These are phyloP conservation scores for Dipodomys spectabilis DNA, from an alignment of 2,113 vertebrate genomes.

Conservation along the genomic window DNA sequence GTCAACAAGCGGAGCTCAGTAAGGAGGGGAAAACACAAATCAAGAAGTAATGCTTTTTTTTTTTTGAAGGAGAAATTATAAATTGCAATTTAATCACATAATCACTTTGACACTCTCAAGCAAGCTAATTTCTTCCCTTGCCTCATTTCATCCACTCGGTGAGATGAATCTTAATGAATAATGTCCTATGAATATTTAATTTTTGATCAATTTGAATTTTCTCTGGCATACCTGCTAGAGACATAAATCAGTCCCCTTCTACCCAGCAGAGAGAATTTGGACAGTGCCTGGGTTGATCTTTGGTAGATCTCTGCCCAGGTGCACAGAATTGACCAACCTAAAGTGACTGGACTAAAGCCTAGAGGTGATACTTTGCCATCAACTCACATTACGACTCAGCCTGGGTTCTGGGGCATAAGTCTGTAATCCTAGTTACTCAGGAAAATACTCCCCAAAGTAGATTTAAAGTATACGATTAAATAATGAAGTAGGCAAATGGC, in stretches of 20 bases:
- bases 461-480: too few relatives aligned
- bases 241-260: constrained; percentile 75
- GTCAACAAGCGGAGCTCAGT: constrained; percentile 12
- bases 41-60: constrained; percentile 87
- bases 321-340: neutral
- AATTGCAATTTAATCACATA: constrained; percentile 93
- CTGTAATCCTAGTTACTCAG: too few relatives aligned
- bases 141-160: constrained; percentile 91
- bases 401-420: too few relatives aligned
- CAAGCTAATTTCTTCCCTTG: constrained; percentile 91
- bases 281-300: constrained; percentile 53
- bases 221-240: constrained; percentile 82
- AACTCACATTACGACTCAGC: neutral
- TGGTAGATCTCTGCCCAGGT: constrained; percentile 35
- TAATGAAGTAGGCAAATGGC: too few relatives aligned
- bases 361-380: neutral
- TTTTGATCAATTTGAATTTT: constrained; percentile 88
- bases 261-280: constrained; percentile 60
- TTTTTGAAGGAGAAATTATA: constrained; percentile 90
- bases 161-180: constrained; percentile 92
- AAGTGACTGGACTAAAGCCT: neutral
- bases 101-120: constrained; percentile 93
- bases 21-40: constrained; percentile 85
- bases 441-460: too few relatives aligned
- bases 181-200: constrained; percentile 92